Conservation (phyloP, 2,888 invertebrate species). For the Amitus sp. region DNA sequence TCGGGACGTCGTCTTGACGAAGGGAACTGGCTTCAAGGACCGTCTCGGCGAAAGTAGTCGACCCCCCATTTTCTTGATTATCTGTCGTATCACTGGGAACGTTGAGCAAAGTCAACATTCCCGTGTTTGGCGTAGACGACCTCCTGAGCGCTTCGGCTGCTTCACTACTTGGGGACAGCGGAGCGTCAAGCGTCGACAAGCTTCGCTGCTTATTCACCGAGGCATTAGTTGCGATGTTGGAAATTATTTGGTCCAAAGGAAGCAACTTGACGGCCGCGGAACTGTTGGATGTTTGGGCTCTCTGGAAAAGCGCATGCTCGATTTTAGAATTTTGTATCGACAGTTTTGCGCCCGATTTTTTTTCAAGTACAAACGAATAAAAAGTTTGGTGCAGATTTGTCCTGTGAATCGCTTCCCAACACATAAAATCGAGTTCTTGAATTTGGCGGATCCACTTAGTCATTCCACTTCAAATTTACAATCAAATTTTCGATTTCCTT, state of each 20-base stretch:
- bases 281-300: constrained; percentile 64
- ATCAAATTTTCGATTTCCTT: not conserved
- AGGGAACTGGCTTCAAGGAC: constrained; percentile 40
- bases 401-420: not conserved
- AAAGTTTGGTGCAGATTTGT: constrained; percentile 7
- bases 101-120: constrained; percentile 59
- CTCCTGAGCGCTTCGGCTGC: constrained; percentile 58
- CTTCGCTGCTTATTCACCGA: constrained; percentile 50
- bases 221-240: constrained; percentile 56
- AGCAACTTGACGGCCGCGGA: constrained; percentile 61
- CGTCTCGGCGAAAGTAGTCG: constrained; percentile 43
- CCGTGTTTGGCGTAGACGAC: constrained; percentile 62
- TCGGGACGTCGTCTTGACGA: constrained; percentile 28
- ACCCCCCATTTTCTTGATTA: constrained; percentile 49
- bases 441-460: not conserved
- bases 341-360: no score
- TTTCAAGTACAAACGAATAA: no score
- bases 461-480: no score
- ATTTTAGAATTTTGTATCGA: no score
- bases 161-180: constrained; percentile 24
- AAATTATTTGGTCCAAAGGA: constrained; percentile 63
- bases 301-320: constrained; percentile 54
- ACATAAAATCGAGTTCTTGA: not conserved
- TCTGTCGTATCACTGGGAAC: constrained; percentile 51
- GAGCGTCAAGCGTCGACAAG: constrained; percentile 45